phyloP scores from a whole-genome alignment of 92 coral and sea anemone genomes.

The Zoanthus gigantus region DNA sequence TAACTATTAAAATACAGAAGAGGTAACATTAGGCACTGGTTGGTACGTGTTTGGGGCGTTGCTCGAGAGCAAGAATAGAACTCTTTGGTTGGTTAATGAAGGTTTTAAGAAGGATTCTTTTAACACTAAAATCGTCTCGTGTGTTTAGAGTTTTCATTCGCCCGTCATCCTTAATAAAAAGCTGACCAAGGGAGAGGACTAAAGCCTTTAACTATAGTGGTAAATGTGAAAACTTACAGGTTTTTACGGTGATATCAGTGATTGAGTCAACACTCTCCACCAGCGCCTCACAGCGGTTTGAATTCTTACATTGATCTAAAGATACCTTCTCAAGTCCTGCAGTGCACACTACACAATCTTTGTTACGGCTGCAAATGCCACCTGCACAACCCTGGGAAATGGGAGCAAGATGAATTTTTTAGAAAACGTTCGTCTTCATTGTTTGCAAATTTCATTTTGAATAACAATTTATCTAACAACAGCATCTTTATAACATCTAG shows the following conservation, averaged over 20 bases:
- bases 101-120: too few species aligned
- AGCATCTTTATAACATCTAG: too few species aligned
- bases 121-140: too few species aligned
- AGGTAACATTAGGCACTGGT: too few species aligned
- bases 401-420: background rate
- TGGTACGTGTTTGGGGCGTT: too few species aligned
- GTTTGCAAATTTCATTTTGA: background rate
- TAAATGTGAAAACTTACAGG: slow-evolving; percentile 56
- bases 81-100: too few species aligned
- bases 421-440: background rate
- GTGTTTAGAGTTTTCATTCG: too few species aligned
- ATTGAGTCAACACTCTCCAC: slow-evolving; percentile 73
- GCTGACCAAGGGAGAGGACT: too few species aligned
- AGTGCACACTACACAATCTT: slow-evolving; percentile 76
- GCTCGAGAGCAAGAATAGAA: too few species aligned
- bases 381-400: slow-evolving; percentile 74
- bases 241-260: slow-evolving; percentile 63
- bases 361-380: slow-evolving; percentile 80
- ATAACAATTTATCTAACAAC: background rate
- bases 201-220: background rate
- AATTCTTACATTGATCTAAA: slow-evolving; percentile 71
- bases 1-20: too few species aligned
- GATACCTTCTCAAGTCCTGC: slow-evolving; percentile 65
- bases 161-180: too few species aligned
- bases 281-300: slow-evolving; percentile 67